Conservation (phyloP, 2,113 vertebrate species). For the Microcebus jonahi region DNA sequence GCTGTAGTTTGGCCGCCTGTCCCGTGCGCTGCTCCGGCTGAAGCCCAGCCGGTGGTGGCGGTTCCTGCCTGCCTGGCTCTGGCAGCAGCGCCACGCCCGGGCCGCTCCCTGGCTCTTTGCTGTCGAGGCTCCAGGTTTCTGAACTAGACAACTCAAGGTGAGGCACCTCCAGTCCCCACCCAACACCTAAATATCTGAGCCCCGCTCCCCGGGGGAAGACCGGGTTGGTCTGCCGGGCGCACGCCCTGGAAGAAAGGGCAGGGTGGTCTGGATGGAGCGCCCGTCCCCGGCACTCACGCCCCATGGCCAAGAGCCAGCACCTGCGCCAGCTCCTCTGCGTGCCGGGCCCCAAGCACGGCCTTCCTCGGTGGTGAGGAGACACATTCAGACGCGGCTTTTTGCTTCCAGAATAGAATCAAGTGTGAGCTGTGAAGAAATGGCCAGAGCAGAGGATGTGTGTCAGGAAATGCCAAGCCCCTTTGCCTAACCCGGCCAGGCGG, state of each 20-base stretch:
- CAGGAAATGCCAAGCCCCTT: not conserved
- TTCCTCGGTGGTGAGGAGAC: not conserved
- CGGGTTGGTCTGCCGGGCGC: accelerated
- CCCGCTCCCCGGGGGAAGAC: accelerated
- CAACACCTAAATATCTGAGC: not conserved
- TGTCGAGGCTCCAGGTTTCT: not conserved
- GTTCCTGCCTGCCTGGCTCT: not conserved
- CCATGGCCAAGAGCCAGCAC: accelerated
- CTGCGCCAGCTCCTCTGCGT: accelerated
- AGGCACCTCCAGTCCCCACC: not conserved
- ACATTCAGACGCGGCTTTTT: too few relatives aligned
- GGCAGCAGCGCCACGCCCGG: accelerated
- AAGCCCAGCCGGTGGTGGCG: accelerated
- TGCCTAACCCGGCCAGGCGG: not conserved
- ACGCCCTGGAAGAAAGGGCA: accelerated
- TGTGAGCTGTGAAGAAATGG: not conserved
- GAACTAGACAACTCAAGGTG: not conserved
- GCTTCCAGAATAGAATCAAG: not conserved
- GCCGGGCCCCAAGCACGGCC: accelerated
- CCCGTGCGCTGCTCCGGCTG: too few relatives aligned
- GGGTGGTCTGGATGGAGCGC: not conserved
- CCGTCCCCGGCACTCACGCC: accelerated
- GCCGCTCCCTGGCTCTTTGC: too few relatives aligned
- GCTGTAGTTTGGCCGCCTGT: not conserved
- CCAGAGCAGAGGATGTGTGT: too few relatives aligned